Evolutionary conservation across 2,888 invertebrate species (phyloP).

Genomic region (Rhagium mordax): DNA sequence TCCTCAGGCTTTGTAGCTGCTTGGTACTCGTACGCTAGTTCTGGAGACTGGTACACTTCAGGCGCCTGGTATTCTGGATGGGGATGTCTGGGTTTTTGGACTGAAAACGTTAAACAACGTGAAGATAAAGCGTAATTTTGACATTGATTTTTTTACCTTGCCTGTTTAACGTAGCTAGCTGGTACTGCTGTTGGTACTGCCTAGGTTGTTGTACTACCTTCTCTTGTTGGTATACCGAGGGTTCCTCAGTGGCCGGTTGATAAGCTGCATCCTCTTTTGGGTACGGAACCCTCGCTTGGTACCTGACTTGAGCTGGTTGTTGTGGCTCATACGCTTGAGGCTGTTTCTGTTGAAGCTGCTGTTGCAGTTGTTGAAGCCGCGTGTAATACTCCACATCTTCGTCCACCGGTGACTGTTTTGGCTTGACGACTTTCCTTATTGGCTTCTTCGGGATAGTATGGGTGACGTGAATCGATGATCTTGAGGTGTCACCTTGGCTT

Average conservation of each 20-base stretch:
- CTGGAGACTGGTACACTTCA: neutral
- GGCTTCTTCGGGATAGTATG: slow-evolving; percentile 35
- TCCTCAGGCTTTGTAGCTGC: neutral
- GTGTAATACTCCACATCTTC: slow-evolving; percentile 32
- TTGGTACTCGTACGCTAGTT: slow-evolving; percentile 17
- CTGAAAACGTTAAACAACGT: too few relatives aligned
- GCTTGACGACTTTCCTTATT: slow-evolving; percentile 24
- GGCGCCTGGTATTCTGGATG: neutral
- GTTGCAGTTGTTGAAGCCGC: slow-evolving; percentile 22
- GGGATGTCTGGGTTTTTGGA: neutral
- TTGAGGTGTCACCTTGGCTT: slow-evolving; percentile 14
- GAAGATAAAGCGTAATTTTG: too few relatives aligned
- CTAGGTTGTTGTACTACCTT: slow-evolving; percentile 43
- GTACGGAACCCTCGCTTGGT: slow-evolving; percentile 46
- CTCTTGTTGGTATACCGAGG: slow-evolving; percentile 59
- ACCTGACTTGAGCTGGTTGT: slow-evolving; percentile 58
- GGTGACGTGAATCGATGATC: slow-evolving; percentile 30
- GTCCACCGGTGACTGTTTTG: slow-evolving; percentile 19
- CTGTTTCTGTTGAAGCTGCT: slow-evolving; percentile 30
- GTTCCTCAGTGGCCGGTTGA: neutral
- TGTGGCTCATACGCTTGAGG: slow-evolving; percentile 30
- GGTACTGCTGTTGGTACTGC: slow-evolving; percentile 19
- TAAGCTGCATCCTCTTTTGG: slow-evolving; percentile 27
- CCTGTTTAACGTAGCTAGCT: neutral
- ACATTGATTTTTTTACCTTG: slow-evolving; percentile 10